phyloP scores from a whole-genome alignment of 2,888 invertebrate species.

The Selenia dentaria region DNA sequence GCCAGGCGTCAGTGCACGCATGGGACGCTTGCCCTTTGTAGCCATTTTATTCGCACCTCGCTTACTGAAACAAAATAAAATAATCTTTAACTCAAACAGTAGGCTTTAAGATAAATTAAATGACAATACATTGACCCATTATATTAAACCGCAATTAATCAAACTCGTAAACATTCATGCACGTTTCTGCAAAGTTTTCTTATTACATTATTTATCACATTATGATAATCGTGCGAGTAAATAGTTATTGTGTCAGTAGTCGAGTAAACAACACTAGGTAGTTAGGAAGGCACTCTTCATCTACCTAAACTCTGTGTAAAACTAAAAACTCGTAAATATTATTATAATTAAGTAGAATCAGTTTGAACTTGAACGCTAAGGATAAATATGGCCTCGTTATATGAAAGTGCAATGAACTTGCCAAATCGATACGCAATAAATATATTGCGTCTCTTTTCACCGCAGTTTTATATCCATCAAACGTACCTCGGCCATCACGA shows the following conservation, averaged over 20 bases:
- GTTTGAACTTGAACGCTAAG: slow-evolving; percentile 7
- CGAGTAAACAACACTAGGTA: slow-evolving; percentile 1
- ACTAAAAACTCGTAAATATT: too few species aligned
- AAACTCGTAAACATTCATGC: not conserved
- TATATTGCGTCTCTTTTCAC: slow-evolving; percentile 8
- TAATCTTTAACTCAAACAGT: not conserved
- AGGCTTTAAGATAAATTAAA: too few species aligned
- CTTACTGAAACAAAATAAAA: slow-evolving; percentile 61
- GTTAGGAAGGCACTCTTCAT: not conserved
- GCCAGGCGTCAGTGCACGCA: slow-evolving; percentile 89
- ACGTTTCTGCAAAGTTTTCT: not conserved
- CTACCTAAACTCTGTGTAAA: too few species aligned
- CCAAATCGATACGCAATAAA: slow-evolving; percentile 18
- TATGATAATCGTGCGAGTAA: not conserved
- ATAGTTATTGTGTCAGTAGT: not conserved
- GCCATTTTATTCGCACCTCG: slow-evolving; percentile 80
- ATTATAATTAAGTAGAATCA: too few species aligned
- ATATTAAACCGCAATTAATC: not conserved
- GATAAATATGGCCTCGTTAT: slow-evolving; percentile 5
- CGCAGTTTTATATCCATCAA: slow-evolving; percentile 4
- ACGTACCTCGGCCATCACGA: slow-evolving; percentile 2
- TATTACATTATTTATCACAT: not conserved
- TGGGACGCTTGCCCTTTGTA: slow-evolving; percentile 91
- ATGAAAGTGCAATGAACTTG: slow-evolving; percentile 6
- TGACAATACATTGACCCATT: too few species aligned